Conservation (phyloP, 2,888 invertebrate genomes). For the Nesidiocoris tenuis region DNA sequence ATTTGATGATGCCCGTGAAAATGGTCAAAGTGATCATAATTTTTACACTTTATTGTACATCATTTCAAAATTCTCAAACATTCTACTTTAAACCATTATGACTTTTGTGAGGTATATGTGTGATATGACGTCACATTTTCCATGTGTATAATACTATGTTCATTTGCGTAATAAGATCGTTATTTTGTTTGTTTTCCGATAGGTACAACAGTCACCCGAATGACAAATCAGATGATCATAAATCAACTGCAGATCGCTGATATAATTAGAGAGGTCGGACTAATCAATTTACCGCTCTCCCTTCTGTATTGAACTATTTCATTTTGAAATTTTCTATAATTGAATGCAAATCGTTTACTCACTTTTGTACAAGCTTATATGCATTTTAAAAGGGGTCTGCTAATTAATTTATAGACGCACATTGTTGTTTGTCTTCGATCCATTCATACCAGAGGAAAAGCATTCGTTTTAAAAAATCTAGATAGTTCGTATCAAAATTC, state of each 20-base stretch:
- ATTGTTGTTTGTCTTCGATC: conserved; percentile 45
- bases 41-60: conserved; percentile 41
- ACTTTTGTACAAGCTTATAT: conserved; percentile 37
- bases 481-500: conserved; percentile 36
- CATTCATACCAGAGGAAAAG: conserved; percentile 39
- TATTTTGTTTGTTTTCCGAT: conserved; percentile 28
- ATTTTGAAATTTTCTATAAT: conserved; percentile 34
- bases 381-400: not conserved
- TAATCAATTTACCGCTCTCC: conserved; percentile 2
- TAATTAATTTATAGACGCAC: conserved; percentile 47
- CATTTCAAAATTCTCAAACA: conserved; percentile 41
- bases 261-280: conserved; percentile 27
- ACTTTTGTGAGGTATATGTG: conserved; percentile 51
- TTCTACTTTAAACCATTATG: conserved; percentile 47
- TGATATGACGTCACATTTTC: conserved; percentile 50
- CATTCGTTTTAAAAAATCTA: conserved; percentile 39
- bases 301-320: not conserved
- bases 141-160: conserved; percentile 47
- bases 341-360: conserved; percentile 17
- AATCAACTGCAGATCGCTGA: conserved; percentile 35
- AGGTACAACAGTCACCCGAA: conserved; percentile 29
- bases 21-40: conserved; percentile 42
- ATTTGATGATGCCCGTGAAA: conserved; percentile 46
- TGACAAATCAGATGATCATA: conserved; percentile 6
- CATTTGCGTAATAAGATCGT: conserved; percentile 45